Conservation (phyloP, 2,888 invertebrate species). For the Napeogenes sylphis region DNA sequence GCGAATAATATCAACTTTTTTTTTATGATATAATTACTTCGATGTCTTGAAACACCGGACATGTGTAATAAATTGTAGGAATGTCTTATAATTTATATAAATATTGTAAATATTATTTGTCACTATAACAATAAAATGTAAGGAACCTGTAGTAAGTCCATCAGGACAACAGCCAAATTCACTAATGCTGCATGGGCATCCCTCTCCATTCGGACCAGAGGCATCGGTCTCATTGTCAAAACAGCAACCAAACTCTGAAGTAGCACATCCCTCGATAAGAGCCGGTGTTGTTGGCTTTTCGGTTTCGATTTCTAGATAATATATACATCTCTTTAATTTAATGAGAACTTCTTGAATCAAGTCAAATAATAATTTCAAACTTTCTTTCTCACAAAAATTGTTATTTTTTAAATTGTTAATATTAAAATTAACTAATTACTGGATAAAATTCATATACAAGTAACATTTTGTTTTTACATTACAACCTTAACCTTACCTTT, state of each 20-base stretch:
- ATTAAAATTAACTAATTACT: no score
- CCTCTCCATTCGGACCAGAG: constrained; percentile 80
- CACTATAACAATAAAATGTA: no score
- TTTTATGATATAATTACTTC: no score
- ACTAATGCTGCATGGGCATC: constrained; percentile 80
- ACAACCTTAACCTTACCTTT: constrained; percentile 40
- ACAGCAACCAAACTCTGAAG: constrained; percentile 85
- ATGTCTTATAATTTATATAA: no score
- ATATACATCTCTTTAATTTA: not conserved
- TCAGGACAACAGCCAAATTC: constrained; percentile 87
- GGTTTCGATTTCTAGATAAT: constrained; percentile 4
- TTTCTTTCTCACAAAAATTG: no score
- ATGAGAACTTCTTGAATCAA: no score
- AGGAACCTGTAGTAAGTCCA: constrained; percentile 78
- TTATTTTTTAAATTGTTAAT: no score
- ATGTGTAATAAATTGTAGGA: no score
- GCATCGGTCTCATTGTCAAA: constrained; percentile 81
- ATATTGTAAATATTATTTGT: no score
- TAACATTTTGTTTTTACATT: not conserved
- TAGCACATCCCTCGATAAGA: constrained; percentile 63
- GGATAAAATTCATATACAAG: no score
- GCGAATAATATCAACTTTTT: not conserved
- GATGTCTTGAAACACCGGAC: no score
- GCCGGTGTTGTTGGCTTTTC: constrained; percentile 24
- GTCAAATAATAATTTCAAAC: no score